Conservation (phyloP, 2,888 invertebrate genomes). For the Embidobia sp. region DNA sequence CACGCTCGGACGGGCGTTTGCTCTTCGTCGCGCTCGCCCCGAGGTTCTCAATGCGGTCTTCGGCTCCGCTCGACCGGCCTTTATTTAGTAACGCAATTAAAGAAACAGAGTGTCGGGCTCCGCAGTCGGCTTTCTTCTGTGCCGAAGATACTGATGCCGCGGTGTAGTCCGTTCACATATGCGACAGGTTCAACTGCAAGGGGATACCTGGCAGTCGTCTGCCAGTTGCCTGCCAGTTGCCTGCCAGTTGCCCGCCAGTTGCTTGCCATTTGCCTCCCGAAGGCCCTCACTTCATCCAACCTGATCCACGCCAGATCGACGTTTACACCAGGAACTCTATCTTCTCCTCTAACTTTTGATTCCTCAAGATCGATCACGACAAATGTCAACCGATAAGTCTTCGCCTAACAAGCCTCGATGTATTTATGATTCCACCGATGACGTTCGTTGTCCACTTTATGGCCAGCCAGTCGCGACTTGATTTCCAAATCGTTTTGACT, state of each 20-base stretch:
- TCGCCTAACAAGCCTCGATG: slow-evolving; percentile 33
- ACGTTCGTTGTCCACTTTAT: background rate
- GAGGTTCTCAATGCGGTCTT: slow-evolving; percentile 62
- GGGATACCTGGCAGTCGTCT: background rate
- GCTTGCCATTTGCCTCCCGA: too few relatives aligned
- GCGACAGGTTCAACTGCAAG: slow-evolving; percentile 37
- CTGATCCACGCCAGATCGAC: slow-evolving; percentile 66
- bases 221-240: slow-evolving; percentile 9
- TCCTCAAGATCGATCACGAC: slow-evolving; percentile 64
- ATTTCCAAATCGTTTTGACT: too few relatives aligned
- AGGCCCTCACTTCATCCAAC: too few relatives aligned
- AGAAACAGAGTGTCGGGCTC: slow-evolving; percentile 80
- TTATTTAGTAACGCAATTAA: slow-evolving; percentile 81
- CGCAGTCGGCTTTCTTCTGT: slow-evolving; percentile 77
- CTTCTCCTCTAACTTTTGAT: slow-evolving; percentile 34
- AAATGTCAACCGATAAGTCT: slow-evolving; percentile 65
- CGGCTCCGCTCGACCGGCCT: slow-evolving; percentile 73
- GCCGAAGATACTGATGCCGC: slow-evolving; percentile 73
- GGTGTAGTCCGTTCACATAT: slow-evolving; percentile 58
- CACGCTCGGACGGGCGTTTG: slow-evolving; percentile 54
- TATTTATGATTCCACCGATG: slow-evolving; percentile 36
- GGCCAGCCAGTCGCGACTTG: too few relatives aligned
- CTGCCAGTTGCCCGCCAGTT: slow-evolving; percentile 1
- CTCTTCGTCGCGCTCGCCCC: slow-evolving; percentile 64
- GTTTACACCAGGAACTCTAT: slow-evolving; percentile 65